These are phyloP conservation scores for Eurystomus gularis DNA, from an alignment of 2,113 vertebrate species.

Conservation along the genomic window DNA sequence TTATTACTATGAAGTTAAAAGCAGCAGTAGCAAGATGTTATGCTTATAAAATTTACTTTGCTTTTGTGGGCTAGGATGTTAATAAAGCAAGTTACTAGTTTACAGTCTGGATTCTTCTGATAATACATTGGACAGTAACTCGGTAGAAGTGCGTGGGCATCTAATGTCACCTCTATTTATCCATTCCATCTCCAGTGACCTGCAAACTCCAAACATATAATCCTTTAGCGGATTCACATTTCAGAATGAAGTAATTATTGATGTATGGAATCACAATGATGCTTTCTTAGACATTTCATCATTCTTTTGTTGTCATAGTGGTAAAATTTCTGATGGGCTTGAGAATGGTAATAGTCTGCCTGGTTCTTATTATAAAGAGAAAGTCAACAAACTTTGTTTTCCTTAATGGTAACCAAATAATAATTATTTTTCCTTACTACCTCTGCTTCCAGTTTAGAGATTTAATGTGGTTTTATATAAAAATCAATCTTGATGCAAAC, in stretches of 20 bases:
- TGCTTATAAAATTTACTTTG: not conserved
- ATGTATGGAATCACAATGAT: not conserved
- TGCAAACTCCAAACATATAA: not conserved
- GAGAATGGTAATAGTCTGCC: not conserved
- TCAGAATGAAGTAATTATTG: not conserved
- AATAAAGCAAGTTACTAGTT: not conserved
- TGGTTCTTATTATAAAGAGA: not conserved
- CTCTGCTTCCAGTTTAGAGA: not conserved
- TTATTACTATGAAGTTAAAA: not conserved
- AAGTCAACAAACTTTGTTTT: not conserved
- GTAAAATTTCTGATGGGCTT: not conserved
- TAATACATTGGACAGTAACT: not conserved
- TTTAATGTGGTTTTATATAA: not conserved
- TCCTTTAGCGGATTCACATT: conserved; percentile 16
- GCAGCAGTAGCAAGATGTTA: not conserved
- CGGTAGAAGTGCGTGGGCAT: not conserved
- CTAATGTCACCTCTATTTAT: conserved; percentile 31
- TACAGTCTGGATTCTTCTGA: not conserved
- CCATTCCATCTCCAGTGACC: conserved; percentile 18
- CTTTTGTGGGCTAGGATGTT: not conserved
- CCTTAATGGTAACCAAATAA: not conserved
- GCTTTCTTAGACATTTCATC: not conserved
- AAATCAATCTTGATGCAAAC: not conserved
- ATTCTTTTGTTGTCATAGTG: not conserved
- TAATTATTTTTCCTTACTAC: not conserved